These are phyloP conservation scores for Spilogale gracilis DNA, from an alignment of 2,113 vertebrate species.

Conservation along the genomic window DNA sequence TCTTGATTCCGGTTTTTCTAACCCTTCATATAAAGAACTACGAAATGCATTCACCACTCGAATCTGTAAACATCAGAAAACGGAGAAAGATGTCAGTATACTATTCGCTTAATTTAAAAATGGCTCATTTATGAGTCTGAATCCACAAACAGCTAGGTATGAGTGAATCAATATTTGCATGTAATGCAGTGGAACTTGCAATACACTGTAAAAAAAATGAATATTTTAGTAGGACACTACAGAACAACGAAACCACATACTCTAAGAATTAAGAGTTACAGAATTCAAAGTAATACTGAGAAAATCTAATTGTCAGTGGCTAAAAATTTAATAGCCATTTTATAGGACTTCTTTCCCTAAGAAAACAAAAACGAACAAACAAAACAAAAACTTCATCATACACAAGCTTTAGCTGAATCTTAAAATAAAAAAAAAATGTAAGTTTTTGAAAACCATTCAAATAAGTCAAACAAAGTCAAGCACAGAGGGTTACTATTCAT, in stretches of 20 bases:
- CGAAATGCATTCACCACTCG: slow-evolving; percentile 99
- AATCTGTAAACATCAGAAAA: slow-evolving; percentile 92
- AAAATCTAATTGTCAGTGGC: slow-evolving; percentile 78
- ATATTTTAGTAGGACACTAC: slow-evolving; percentile 89
- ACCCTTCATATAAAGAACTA: slow-evolving; percentile 99
- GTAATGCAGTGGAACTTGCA: slow-evolving; percentile 92
- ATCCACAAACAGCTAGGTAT: slow-evolving; percentile 92
- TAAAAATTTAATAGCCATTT: slow-evolving; percentile 84
- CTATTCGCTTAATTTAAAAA: slow-evolving; percentile 67
- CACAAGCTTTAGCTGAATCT: slow-evolving; percentile 79
- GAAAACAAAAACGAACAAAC: slow-evolving; percentile 75
- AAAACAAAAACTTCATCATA: slow-evolving; percentile 78
- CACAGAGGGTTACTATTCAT: slow-evolving; percentile 88
- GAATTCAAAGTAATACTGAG: slow-evolving; percentile 82
- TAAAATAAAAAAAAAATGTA: slow-evolving; percentile 69
- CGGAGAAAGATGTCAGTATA: slow-evolving; percentile 72
- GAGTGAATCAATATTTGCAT: slow-evolving; percentile 90
- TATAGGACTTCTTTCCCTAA: slow-evolving; percentile 76
- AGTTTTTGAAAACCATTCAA: slow-evolving; percentile 77
- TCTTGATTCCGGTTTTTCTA: slow-evolving; percentile 98
- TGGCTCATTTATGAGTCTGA: slow-evolving; percentile 90
- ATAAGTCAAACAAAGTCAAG: slow-evolving; percentile 86
- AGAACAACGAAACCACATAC: slow-evolving; percentile 86
- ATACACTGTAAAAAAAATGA: slow-evolving; percentile 91
- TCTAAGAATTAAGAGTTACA: slow-evolving; percentile 86